Evolutionary conservation across 1,140 invertebrate species (phyloP), one percentile per base, ranked within the genome.

Genomic region (Panulirus ornatus): DNA sequence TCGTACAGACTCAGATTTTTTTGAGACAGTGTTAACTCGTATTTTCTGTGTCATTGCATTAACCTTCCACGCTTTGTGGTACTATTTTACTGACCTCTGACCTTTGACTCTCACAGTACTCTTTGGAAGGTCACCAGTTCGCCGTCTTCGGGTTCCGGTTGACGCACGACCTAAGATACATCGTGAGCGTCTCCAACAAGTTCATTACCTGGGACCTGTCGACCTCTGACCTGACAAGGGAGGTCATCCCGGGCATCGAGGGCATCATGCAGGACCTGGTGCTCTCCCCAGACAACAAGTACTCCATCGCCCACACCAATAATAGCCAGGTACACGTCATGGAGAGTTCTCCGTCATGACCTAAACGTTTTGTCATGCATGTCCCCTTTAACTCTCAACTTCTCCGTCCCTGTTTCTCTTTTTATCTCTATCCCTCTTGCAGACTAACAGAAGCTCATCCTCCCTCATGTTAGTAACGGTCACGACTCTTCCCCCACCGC

Each of bases 181-280:
- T 99, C 70, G 97, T 99, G 0, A 99, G 98, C 8, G 98, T 99
- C 93, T 99, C 98, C 1, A 99, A 99, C 93, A 96, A 97, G 93
- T 98, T 99, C 92, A 98, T 99, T 88, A 99, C 99, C 22, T 99
- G 98, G 97, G 98, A 99, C 94, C 94, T 99, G 19, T 97, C 97
- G 30, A 98, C 98, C 0, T 98, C 98, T 90, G 98, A 99, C 94
- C 95, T 99, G 93, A 97, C 97, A 0, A 94, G 97, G 83, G 97
- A 98, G 93, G 96, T 99, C 0, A 97, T 97, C 94, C 98, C 98
- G 0, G 97, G 97, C 70, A 96, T 99, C 34, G 97, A 97, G 93
- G 98, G 98, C 51, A 99, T 99, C 92, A 98, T 99, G 96, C 97
- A 99, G 94, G 97, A 98, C 93, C 94, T 99, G 73, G 96, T 97